Evolutionary conservation across 2,888 invertebrate species (phyloP), one percentile per base, ranked within the genome.

Genomic region (Phaedon cochleariae): DNA sequence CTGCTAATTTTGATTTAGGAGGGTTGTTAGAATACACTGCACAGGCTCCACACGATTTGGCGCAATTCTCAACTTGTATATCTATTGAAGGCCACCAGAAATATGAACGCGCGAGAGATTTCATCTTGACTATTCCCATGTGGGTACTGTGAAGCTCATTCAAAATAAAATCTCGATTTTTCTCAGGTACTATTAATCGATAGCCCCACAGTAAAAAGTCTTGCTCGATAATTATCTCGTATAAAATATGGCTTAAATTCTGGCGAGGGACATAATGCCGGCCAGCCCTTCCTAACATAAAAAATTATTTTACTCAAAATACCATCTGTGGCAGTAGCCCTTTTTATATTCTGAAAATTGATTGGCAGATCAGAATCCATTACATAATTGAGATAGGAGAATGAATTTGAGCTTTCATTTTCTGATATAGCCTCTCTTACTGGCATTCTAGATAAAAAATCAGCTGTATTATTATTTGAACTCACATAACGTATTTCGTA

Each of bases 371-470:
- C 5, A 2, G 49, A 17, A 26, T 51, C 26, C 29, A 22, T 22
- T 6, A 21, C 21, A 10, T n/a, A 51, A 2, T 22, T 9, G 5
- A 51, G 5, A 17, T 51, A 22, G 7, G 51, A 51, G 22, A 51
- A 2, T 26, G 6, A 26, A 26, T 26, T 26, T 6, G 26, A 26
- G 3, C 3, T 26, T 26, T 26, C 6, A 6, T 26, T 6, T 26
- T 26, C 26, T 5, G 26, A 26, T 6, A 5, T 26, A 5, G 3
- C 26, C 6, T 3, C 4, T 5, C 3, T 26, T 26, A 5, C 26
- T 26, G 52, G 31, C 31, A 48, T 17, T 60, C 60, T 60, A 21
- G 60, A 60, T 41, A 60, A 52, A 60, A 60, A 60, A 53, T 53
- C 60, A 2, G 59, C 60, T 9, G 52, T 60, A 52, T 60, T 60